Evolutionary conservation across 2,888 invertebrate species (phyloP), one percentile per base, ranked within the genome.

Genomic region (Fissipunctia ypsillon): DNA sequence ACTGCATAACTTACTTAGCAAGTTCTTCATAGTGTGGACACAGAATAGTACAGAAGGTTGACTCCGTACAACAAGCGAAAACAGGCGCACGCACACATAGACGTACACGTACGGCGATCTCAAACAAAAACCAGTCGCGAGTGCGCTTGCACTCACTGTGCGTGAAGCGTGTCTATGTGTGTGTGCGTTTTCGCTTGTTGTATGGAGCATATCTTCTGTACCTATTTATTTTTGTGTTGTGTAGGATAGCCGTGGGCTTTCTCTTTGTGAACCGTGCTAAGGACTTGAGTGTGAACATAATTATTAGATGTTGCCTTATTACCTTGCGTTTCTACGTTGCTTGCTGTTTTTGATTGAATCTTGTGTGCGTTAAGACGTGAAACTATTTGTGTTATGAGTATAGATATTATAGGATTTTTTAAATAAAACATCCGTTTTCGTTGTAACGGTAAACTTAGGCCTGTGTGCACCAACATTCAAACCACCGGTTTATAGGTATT

Each of bases 1-100:
- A 71, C 64, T 77, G 60, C 78, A 60, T 31, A 87, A 86, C 86
- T 82, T 72, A 76, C 81, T 83, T 64, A 71, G 38, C n/a, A 72
- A 72, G 56, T 79, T 83, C 60, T 70, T 64, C 25, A 43, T 28
- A 28, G 16, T 65, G 31, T 28, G 22, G 28, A 2, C 1, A 25
- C 25, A 60, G 25, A 60, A 31, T 4, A n/a, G 3, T 14, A 25
- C 52, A 79, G 80, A 72, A 76, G 60, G 22, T 41, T 1, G 0
- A 0, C 0, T 60, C 28, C 2, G 10, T 19, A 22, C n/a, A 31
- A 12, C 1, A 1, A 28, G 0, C 3, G 6, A 43, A 57, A 61
- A 41, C 16, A 14, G 12, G 25, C 0, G 0, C 12, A 50, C 48
- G 14, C 41, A 57, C 19, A 43, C 43, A 59, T 22, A 25, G 2